Base-by-base conservation (phyloP, 2,797 vertebrate species). In the Harpagifer antarcticus region DNA sequence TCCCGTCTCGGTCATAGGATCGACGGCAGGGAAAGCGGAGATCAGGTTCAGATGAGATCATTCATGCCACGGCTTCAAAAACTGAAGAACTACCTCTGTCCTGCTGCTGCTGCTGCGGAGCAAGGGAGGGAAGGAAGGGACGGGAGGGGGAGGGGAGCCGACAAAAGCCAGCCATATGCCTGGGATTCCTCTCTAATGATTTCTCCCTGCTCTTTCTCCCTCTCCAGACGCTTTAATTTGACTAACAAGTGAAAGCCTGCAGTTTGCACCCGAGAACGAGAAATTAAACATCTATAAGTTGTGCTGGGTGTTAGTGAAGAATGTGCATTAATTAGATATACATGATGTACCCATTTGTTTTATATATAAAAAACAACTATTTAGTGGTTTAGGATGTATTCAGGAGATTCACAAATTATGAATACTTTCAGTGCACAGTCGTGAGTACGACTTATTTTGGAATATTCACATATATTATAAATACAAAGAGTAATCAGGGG, bases 51-150 rank as follows among this genome's bases (percentile, higher is more conserved):
- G 91, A 93, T 93, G 93, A 93, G 93, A 92, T 93, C 92, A 94
- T 94, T 94, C 93, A 93, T 94, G 94, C 93, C 93, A 93, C 93
- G 93, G 93, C 93, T 93, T 91, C 92, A 93, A 78, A 91, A 88
- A 91, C 81, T 86, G 89, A 90, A 86, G 89, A 90, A 86, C 78
- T 79, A 79, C 37, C 93, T 88, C 87, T 80, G 90, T 89, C 80
- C 88, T 87, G 76, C 88, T 88, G 85, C 74, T 62, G 79, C 77
- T 78, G 88, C 79, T 71, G 89, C 78, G 80, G 85, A 78, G 81
- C 76, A 40, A 72, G 81, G 81, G 81, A 83, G 65, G 84, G 77
- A 71, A 12, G 56, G 48, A 50, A 54, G 80, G 72, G 50, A 61
- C 33, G 64, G 76, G 72, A 83, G 84, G 91, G 91, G 92, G 89